Evolutionary conservation across 2,797 vertebrate genomes (phyloP).

Genomic region (Orestias chungarensis): DNA sequence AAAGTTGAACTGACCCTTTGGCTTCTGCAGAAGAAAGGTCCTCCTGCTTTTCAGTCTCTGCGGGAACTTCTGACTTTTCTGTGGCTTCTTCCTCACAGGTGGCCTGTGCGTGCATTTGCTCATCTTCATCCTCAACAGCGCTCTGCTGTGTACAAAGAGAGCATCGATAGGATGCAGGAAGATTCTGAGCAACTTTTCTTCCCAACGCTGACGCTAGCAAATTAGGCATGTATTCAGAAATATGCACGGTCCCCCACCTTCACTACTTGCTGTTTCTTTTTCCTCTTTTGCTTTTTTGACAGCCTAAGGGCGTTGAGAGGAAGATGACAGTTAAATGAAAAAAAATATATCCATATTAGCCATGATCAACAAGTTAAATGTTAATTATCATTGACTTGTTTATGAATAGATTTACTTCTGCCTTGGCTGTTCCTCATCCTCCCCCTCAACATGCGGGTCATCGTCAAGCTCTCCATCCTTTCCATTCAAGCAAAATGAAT

Average conservation of each 20-base stretch:
- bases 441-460: slow-evolving; percentile 74
- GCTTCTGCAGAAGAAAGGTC: slow-evolving; percentile 47
- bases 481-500: slow-evolving; percentile 63
- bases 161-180: background rate
- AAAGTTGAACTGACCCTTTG: slow-evolving; percentile 66
- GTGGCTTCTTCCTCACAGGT: slow-evolving; percentile 37
- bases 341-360: background rate
- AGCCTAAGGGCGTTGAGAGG: slow-evolving; percentile 70
- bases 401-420: slow-evolving; percentile 80
- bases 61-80: slow-evolving; percentile 20
- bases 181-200: background rate
- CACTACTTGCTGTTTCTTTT: slow-evolving; percentile 83
- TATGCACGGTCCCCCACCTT: slow-evolving; percentile 72
- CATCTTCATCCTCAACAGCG: slow-evolving; percentile 44
- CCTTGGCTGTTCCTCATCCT: slow-evolving; percentile 73
- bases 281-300: slow-evolving; percentile 95
- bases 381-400: background rate
- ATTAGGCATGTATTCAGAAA: background rate
- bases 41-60: slow-evolving; percentile 52
- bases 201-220: background rate
- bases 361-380: background rate
- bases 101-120: slow-evolving; percentile 21
- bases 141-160: slow-evolving; percentile 35
- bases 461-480: slow-evolving; percentile 64
- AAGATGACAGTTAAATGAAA: background rate